phyloP scores from a whole-genome alignment of 2,888 invertebrate genomes.

The Stenichneumon culpator region DNA sequence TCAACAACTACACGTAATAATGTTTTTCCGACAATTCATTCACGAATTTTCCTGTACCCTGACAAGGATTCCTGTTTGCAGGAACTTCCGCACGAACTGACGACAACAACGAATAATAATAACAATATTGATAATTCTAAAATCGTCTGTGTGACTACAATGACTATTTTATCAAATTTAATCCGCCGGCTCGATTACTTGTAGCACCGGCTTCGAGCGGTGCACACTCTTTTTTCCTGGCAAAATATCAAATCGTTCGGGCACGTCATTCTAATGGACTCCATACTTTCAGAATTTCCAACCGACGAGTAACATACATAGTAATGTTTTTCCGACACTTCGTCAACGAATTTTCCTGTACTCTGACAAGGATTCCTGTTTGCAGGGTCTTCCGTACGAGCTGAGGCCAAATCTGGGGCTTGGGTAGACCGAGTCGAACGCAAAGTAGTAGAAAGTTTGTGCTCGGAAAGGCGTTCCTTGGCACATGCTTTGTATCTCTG shows the following conservation, averaged over 20 bases:
- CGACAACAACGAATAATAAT: too few species aligned
- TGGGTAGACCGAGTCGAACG: conserved; percentile 22
- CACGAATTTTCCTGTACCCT: conserved; percentile 85
- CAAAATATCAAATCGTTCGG: conserved; percentile 86
- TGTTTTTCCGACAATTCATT: conserved; percentile 85
- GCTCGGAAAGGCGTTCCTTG: conserved; percentile 77
- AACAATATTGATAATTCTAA: neutral
- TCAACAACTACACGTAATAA: conserved; percentile 84
- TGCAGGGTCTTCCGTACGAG: conserved; percentile 9
- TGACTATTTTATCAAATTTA: neutral
- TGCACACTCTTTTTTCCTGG: conserved; percentile 84
- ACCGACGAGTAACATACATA: conserved; percentile 85
- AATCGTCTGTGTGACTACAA: neutral
- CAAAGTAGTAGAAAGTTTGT: conserved; percentile 62
- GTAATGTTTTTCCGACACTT: conserved; percentile 85
- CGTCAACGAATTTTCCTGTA: conserved; percentile 85
- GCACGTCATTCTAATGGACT: conserved; percentile 85
- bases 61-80: conserved; percentile 77
- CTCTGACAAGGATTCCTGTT: conserved; percentile 81
- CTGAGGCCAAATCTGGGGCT: neutral
- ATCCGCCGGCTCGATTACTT: neutral
- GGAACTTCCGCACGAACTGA: conserved; percentile 2
- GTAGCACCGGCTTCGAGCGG: conserved; percentile 81
- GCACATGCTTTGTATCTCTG: conserved; percentile 83
- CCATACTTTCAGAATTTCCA: conserved; percentile 82